Percentiles rank a stretch among this genome's conserved stretches.
Evolutionary conservation across 2,888 invertebrate genomes (phyloP).

Genomic region (Crossocerus cetratus): DNA sequence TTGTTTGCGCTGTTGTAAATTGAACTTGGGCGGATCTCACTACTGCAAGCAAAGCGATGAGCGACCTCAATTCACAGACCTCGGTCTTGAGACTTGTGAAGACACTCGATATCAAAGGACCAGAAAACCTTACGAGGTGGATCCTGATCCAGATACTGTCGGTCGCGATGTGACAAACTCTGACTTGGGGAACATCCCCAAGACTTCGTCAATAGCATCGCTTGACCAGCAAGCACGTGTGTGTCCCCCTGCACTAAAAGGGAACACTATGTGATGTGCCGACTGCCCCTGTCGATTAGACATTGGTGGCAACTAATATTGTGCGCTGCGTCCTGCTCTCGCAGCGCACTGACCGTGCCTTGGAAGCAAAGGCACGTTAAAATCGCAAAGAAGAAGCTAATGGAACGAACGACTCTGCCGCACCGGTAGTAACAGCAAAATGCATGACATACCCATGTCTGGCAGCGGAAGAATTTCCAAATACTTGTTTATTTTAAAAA

Average conservation of each 20-base stretch:
- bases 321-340: no score
- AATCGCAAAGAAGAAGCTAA: conserved; percentile 1
- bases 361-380: conserved; percentile 1
- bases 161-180: conserved; percentile 12
- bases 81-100: no score
- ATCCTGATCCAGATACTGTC: conserved; percentile 5
- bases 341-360: not conserved
- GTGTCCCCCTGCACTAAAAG: no score
- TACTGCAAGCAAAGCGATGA: not conserved
- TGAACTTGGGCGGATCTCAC: not conserved
- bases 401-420: no score
- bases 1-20: not conserved
- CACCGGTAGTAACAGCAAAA: no score
- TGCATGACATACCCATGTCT: not conserved
- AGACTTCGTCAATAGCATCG: no score
- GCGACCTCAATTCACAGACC: not conserved
- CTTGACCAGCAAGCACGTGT: no score
- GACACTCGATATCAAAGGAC: not conserved
- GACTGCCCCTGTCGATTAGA: conserved; percentile 11
- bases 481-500: not conserved
- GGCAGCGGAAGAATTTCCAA: not conserved
- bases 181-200: not conserved
- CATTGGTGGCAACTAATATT: not conserved
- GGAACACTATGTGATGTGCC: not conserved
- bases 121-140: conserved; percentile 15